phyloP scores from a whole-genome alignment of 2,797 vertebrate species.

The Mus minutoides region DNA sequence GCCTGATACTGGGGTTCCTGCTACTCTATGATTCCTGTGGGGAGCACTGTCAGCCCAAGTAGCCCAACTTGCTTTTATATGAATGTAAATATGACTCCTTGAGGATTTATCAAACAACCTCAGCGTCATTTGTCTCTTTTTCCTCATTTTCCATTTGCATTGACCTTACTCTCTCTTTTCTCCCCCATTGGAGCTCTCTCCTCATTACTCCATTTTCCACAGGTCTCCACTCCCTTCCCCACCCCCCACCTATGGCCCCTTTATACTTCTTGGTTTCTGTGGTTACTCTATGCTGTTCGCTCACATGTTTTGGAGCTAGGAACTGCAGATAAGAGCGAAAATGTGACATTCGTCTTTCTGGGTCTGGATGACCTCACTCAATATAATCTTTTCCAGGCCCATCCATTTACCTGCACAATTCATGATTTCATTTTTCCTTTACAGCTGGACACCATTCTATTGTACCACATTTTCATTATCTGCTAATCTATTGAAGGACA shows the following conservation, averaged over 20 bases:
- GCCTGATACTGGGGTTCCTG: not conserved
- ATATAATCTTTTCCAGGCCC: not conserved
- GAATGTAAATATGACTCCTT: not conserved
- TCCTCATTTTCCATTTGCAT: not conserved
- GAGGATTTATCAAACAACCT: not conserved
- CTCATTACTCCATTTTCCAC: not conserved
- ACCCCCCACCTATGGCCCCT: not conserved
- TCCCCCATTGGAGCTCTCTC: not conserved
- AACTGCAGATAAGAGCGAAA: not conserved
- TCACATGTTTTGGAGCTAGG: not conserved
- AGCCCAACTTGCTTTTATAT: not conserved
- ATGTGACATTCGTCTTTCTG: not conserved
- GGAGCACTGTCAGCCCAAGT: not conserved
- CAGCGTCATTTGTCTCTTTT: not conserved
- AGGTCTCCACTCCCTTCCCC: not conserved
- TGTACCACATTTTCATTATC: not conserved
- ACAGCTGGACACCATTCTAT: not conserved
- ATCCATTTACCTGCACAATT: not conserved
- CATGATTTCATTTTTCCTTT: not conserved
- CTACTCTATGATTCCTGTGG: not conserved
- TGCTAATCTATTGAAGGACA: not conserved
- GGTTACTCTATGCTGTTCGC: not conserved
- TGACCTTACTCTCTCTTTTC: not conserved
- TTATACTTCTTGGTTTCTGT: not conserved
- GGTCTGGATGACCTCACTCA: not conserved